Evolutionary conservation across 2,797 vertebrate species (phyloP).

Genomic region (Catostomus latipinnis): DNA sequence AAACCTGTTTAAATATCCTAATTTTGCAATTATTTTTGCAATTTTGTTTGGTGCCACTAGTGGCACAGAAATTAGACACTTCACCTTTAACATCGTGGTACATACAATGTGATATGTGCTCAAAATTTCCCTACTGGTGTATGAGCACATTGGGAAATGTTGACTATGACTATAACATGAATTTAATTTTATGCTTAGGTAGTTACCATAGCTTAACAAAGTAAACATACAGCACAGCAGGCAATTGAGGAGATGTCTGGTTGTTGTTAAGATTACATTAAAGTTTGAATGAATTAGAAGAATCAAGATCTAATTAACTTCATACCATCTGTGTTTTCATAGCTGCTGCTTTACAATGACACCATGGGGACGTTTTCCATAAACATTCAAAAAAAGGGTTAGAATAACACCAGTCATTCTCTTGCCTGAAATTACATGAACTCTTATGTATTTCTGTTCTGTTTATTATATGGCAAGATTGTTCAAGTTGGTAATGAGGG

Average conservation of each 20-base stretch:
- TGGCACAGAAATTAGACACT: no score
- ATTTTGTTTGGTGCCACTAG: no score
- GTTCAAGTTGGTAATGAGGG: slow-evolving; percentile 47
- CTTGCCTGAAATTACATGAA: neutral
- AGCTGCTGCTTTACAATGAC: neutral
- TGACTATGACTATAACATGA: neutral
- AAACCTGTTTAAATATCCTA: no score
- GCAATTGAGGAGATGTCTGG: neutral
- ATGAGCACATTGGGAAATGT: neutral
- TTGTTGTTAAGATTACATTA: slow-evolving; percentile 7
- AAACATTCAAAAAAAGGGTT: slow-evolving; percentile 26
- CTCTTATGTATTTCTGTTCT: neutral
- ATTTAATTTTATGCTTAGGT: neutral
- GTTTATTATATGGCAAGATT: neutral
- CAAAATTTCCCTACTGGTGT: neutral
- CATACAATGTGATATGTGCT: no score
- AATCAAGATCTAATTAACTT: slow-evolving; percentile 4
- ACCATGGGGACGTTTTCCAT: neutral
- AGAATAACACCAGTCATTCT: slow-evolving; percentile 3
- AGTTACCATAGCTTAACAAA: neutral
- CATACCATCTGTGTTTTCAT: slow-evolving; percentile 17
- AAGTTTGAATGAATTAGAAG: neutral
- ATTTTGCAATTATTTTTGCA: no score
- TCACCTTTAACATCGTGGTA: no score
- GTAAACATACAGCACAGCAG: slow-evolving; percentile 8